A percentile compares a stretch with the other conserved stretches of the same genome.
These are phyloP conservation scores for Dryoscopus gambensis DNA, from an alignment of 2,113 vertebrate genomes.

Conservation along the genomic window DNA sequence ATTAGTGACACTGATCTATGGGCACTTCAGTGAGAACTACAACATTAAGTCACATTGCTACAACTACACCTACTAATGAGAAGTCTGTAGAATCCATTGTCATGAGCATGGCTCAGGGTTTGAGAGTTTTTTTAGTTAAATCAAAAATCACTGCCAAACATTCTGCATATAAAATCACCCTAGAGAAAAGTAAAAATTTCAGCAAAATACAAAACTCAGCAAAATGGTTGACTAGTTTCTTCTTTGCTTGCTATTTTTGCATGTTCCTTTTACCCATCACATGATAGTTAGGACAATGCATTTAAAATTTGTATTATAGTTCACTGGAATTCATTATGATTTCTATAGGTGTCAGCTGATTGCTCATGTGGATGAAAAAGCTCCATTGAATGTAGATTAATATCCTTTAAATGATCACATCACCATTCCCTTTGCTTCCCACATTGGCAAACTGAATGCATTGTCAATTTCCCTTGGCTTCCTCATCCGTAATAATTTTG, in stretches of 20 bases:
- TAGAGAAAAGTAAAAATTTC: not conserved
- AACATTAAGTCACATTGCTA: not conserved
- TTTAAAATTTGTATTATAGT: not conserved
- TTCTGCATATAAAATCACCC: not conserved
- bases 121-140: not conserved
- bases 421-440: not conserved
- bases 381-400: not conserved
- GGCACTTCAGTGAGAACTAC: not conserved
- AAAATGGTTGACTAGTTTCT: not conserved
- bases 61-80: not conserved
- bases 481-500: not conserved
- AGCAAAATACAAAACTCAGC: not conserved
- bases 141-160: not conserved
- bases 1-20: not conserved
- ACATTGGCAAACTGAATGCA: not conserved
- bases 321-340: not conserved
- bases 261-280: not conserved
- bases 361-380: not conserved
- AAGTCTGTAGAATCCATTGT: not conserved
- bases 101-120: not conserved
- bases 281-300: not conserved
- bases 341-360: not conserved
- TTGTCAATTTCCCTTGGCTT: not conserved
- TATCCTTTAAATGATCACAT: not conserved
- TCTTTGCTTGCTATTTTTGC: not conserved